Percentiles rank a stretch among this genome's conserved stretches.
Conservation (phyloP, 2,113 vertebrate species). For the Pituophis catenifer region DNA sequence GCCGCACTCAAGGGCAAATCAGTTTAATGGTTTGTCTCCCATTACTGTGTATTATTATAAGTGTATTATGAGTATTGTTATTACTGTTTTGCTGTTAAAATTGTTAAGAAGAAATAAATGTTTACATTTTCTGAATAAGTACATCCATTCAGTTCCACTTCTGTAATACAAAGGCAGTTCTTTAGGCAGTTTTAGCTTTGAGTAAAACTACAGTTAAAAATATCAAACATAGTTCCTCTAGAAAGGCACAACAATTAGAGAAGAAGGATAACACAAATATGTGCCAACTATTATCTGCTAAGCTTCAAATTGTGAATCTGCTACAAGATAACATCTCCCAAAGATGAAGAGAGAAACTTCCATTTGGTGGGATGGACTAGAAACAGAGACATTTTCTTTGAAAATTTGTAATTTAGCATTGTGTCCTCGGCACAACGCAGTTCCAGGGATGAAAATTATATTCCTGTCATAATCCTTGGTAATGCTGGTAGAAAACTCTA, state of each 20-base stretch:
- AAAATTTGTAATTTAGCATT: neutral
- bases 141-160: neutral
- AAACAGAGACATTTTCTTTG: neutral
- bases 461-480: neutral
- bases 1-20: neutral
- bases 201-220: neutral
- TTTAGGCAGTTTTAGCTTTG: neutral
- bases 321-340: neutral
- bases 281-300: neutral
- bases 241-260: neutral
- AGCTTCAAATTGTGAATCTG: neutral
- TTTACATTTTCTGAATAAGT: neutral
- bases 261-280: neutral
- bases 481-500: neutral
- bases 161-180: neutral
- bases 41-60: neutral
- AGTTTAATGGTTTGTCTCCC: neutral
- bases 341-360: neutral
- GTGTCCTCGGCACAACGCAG: neutral
- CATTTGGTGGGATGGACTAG: neutral
- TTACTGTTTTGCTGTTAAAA: neutral
- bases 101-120: neutral
- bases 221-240: neutral
- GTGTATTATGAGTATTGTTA: neutral
- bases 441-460: neutral